A percentile compares a stretch with the other conserved stretches of the same genome.
Evolutionary conservation across 92 coral and sea anemone genomes (phyloP).

Genomic region (Umimayanthus kanabou): DNA sequence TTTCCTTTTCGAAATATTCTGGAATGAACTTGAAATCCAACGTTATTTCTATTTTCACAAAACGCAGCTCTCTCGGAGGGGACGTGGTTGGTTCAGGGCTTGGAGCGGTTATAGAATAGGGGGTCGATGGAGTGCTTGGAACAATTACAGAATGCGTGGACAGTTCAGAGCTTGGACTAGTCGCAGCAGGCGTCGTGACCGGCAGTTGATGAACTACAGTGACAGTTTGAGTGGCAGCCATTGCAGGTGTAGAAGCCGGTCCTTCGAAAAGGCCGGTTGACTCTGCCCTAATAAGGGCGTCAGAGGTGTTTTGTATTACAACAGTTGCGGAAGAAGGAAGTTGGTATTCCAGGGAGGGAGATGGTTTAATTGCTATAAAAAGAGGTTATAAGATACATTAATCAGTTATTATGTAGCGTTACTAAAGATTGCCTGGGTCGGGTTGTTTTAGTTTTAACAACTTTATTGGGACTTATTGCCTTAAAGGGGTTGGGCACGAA

Average conservation of each 20-base stretch:
- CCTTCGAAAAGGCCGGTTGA: neutral
- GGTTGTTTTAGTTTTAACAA: too few species aligned
- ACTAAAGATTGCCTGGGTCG: too few species aligned
- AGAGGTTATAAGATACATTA: too few species aligned
- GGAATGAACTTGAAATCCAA: constrained; percentile 2
- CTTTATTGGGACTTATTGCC: too few species aligned
- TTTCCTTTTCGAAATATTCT: neutral
- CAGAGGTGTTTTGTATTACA: neutral
- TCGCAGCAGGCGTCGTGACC: neutral
- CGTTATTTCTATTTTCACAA: neutral
- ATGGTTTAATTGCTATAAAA: neutral
- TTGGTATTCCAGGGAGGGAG: neutral
- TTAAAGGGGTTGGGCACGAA: too few species aligned
- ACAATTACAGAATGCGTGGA: neutral
- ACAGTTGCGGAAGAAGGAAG: neutral
- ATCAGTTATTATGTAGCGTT: too few species aligned
- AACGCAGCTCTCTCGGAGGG: neutral
- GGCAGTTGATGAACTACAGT: neutral
- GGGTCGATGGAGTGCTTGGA: neutral
- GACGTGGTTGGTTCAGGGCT: neutral
- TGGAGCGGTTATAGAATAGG: neutral
- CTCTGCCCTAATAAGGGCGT: neutral
- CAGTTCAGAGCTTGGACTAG: neutral
- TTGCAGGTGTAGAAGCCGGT: neutral
- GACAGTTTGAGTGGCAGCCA: neutral